Percentiles rank a stretch among this genome's conserved stretches.
Evolutionary conservation across 2,888 invertebrate genomes (phyloP).

Genomic region (Uropetala carovei): DNA sequence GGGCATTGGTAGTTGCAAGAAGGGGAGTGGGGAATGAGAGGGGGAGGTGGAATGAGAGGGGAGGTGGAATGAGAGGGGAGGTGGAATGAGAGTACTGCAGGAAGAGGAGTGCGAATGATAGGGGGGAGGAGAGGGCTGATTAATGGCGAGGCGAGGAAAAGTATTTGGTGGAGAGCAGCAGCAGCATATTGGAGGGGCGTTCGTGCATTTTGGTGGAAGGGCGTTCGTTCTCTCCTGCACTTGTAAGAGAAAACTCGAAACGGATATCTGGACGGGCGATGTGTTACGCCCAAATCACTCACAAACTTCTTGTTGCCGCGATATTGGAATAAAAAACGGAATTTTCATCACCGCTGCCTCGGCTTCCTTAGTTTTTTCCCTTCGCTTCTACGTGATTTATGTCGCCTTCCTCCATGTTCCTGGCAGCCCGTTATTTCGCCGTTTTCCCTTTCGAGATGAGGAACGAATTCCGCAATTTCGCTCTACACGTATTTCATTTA

Average conservation of each 20-base stretch:
- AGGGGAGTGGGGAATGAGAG: too few relatives aligned
- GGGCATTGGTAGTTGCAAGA: too few relatives aligned
- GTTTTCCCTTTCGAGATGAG: not conserved
- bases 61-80: not conserved
- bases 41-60: not conserved
- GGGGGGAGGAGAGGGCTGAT: not conserved
- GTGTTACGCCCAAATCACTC: not conserved
- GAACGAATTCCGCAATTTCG: not conserved
- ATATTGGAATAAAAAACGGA: slow-evolving; percentile 10
- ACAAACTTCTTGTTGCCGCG: slow-evolving; percentile 1
- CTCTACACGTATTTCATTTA: not conserved
- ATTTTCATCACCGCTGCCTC: not conserved
- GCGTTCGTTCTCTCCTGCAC: not conserved
- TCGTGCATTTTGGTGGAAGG: not conserved
- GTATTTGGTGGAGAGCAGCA: not conserved
- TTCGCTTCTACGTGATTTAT: not conserved
- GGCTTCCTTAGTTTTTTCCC: too few relatives aligned
- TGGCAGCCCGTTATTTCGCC: not conserved
- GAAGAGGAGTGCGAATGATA: not conserved
- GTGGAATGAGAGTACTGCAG: not conserved
- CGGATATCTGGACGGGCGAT: not conserved
- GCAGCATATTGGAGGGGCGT: not conserved
- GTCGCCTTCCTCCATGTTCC: not conserved
- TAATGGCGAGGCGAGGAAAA: not conserved
- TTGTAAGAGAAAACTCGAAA: not conserved